These are phyloP conservation scores for Folsomia manolachei DNA, from an alignment of 2,888 invertebrate genomes.

Conservation along the genomic window DNA sequence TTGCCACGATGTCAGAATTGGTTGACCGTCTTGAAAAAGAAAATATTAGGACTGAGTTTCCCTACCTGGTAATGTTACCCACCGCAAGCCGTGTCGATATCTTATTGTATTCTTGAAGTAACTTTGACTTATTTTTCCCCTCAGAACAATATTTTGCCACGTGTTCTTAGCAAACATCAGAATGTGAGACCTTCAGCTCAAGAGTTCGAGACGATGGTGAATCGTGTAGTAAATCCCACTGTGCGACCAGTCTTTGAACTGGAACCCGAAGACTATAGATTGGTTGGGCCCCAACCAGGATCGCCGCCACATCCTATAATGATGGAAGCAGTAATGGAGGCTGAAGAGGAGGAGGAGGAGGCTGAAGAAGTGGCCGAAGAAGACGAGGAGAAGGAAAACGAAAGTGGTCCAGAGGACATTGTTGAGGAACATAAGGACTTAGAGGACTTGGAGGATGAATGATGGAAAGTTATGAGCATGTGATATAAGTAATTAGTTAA, in stretches of 20 bases:
- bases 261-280: neutral
- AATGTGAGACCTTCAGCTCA: neutral
- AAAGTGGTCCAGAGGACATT: neutral
- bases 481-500: too few relatives aligned
- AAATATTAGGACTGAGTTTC: neutral
- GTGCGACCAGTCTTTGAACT: neutral
- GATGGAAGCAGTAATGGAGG: neutral
- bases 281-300: too few relatives aligned
- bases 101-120: too few relatives aligned
- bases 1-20: conserved; percentile 28
- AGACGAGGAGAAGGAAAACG: neutral
- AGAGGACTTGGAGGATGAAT: too few relatives aligned
- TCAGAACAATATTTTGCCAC: neutral
- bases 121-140: neutral
- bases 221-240: neutral
- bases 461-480: too few relatives aligned
- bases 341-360: neutral
- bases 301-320: neutral
- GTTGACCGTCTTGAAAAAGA: neutral
- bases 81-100: too few relatives aligned
- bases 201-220: neutral
- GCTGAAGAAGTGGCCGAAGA: neutral
- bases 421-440: neutral
- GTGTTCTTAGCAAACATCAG: neutral
- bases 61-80: conserved; percentile 23